Evolutionary conservation across 2,113 vertebrate genomes (phyloP).

Genomic region (Phaethornis superciliosus): DNA sequence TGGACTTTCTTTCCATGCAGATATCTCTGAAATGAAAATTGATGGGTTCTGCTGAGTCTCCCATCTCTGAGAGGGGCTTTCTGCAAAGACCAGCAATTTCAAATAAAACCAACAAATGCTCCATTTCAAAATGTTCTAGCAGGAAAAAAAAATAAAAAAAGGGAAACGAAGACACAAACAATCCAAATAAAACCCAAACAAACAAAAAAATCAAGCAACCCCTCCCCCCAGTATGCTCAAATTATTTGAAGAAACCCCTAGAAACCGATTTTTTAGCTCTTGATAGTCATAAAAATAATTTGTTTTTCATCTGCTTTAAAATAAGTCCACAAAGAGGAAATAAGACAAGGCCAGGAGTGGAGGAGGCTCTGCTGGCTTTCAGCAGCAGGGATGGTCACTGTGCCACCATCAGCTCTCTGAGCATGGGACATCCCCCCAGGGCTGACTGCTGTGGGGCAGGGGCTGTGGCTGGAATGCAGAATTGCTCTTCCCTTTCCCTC

Average conservation of each 20-base stretch:
- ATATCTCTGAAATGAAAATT: background rate
- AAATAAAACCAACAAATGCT: background rate
- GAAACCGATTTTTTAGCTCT: background rate
- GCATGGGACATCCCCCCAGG: background rate
- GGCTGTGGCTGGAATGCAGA: background rate
- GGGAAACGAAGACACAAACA: too few species aligned
- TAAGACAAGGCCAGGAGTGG: fast-evolving
- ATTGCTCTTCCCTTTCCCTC: fast-evolving
- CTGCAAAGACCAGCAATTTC: background rate
- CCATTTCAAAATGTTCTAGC: background rate
- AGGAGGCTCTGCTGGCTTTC: background rate
- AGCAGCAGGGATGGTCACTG: fast-evolving
- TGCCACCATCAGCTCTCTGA: fast-evolving
- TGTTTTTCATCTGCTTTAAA: background rate
- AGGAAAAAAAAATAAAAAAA: background rate
- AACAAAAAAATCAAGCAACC: background rate
- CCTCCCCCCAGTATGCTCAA: background rate
- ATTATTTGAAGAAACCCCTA: background rate
- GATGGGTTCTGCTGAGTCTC: background rate
- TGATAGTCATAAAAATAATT: background rate
- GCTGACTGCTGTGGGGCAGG: too few species aligned
- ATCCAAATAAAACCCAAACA: too few species aligned
- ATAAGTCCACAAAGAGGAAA: background rate
- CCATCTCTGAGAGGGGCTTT: background rate
- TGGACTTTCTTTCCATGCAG: background rate